A percentile compares a stretch with the other conserved stretches of the same genome.
These are phyloP conservation scores for Lithosia quadra DNA, from an alignment of 2,888 invertebrate genomes.

Conservation along the genomic window DNA sequence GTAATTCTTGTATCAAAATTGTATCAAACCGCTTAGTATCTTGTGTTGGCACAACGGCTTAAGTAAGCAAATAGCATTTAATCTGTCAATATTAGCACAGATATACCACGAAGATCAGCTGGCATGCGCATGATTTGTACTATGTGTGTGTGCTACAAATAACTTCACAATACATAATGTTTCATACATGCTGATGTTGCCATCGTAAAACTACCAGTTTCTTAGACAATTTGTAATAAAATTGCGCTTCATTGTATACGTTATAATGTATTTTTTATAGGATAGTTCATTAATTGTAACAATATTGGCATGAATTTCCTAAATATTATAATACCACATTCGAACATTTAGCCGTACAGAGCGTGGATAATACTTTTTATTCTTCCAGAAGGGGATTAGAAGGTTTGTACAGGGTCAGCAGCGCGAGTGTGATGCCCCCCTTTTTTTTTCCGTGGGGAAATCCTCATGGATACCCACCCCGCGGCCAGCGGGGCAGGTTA, in stretches of 20 bases:
- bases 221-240: background rate
- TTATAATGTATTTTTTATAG: background rate
- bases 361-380: no score
- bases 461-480: no score
- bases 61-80: conserved; percentile 24
- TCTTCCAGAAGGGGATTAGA: no score
- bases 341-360: no score
- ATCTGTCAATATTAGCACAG: conserved; percentile 30
- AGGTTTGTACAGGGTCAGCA: no score
- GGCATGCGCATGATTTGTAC: conserved; percentile 24
- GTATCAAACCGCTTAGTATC: conserved; percentile 3
- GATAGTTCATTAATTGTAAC: background rate
- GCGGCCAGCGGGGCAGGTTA: no score
- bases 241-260: background rate
- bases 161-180: background rate
- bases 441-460: no score
- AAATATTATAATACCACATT: background rate
- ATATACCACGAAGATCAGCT: conserved; percentile 38
- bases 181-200: background rate
- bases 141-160: conserved; percentile 5
- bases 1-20: background rate
- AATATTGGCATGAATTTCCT: background rate
- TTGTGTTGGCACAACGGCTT: background rate
- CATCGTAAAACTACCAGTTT: conserved; percentile 8
- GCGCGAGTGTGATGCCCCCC: no score